Evolutionary conservation across 2,888 invertebrate species (phyloP).

Genomic region (Sinentomon sp.): DNA sequence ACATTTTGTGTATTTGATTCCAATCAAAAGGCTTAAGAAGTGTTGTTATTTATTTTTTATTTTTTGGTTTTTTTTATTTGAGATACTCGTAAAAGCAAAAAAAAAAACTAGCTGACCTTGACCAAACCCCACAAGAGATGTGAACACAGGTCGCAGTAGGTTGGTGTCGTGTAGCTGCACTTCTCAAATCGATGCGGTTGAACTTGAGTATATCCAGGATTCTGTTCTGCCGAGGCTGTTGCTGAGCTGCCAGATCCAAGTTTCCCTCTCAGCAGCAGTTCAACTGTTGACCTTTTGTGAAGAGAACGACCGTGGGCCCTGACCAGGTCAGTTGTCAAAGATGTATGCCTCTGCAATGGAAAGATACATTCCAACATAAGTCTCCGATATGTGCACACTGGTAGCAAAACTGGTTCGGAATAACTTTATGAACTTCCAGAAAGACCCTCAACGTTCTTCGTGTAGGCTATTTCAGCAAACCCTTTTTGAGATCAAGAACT

Average conservation of each 20-base stretch:
- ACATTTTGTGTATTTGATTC: no score
- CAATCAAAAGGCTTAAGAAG: no score
- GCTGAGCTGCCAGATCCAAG: no score
- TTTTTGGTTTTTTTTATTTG: neutral
- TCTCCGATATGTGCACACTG: no score
- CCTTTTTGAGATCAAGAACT: no score
- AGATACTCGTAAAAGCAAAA: neutral
- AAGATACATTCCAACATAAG: no score
- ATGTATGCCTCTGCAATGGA: slow-evolving; percentile 36
- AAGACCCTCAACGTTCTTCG: no score
- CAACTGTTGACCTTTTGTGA: slow-evolving; percentile 69
- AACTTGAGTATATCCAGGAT: slow-evolving; percentile 28
- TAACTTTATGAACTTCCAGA: no score
- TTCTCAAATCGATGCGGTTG: slow-evolving; percentile 57
- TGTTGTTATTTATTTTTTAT: neutral
- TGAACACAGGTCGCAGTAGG: slow-evolving; percentile 67
- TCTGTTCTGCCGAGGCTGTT: slow-evolving; percentile 17
- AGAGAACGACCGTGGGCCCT: slow-evolving; percentile 55
- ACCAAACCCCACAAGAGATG: slow-evolving; percentile 76
- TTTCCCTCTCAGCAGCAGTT: slow-evolving; percentile 62
- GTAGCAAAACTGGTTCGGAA: no score
- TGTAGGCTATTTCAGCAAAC: no score
- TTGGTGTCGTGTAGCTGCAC: slow-evolving; percentile 57
- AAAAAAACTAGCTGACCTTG: slow-evolving; percentile 27
- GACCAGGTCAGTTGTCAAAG: slow-evolving; percentile 59